Conservation (phyloP, 2,888 invertebrate species). For the Drosophila demipolita region DNA sequence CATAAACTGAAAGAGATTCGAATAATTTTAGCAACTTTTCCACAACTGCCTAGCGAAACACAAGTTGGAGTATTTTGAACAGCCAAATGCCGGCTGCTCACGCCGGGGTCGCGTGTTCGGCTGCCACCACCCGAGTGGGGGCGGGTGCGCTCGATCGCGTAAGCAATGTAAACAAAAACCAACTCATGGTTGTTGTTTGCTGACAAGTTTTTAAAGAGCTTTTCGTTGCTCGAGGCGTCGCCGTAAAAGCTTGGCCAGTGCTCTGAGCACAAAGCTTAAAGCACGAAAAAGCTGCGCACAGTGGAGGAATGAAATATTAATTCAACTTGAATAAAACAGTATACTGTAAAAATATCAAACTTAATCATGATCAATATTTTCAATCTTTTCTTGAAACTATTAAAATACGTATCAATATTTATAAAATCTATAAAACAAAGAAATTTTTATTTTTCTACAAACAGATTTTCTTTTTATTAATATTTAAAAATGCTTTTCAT, state of each 20-base stretch:
- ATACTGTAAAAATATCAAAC: background rate
- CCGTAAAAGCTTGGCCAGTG: conserved; percentile 31
- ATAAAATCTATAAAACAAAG: background rate
- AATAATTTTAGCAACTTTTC: conserved; percentile 19
- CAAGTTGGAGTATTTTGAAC: conserved; percentile 4
- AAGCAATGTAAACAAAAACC: conserved; percentile 58
- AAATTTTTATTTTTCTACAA: background rate
- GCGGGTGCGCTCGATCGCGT: conserved; percentile 38
- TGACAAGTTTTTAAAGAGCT: conserved; percentile 10
- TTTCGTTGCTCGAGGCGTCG: conserved; percentile 21
- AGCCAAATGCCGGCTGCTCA: conserved; percentile 11
- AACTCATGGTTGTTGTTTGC: conserved; percentile 19
- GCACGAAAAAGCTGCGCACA: conserved; percentile 27
- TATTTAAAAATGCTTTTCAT: background rate
- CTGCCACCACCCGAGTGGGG: conserved; percentile 1
- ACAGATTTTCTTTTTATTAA: background rate
- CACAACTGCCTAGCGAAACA: conserved; percentile 31
- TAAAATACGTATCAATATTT: background rate
- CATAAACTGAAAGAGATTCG: conserved; percentile 22
- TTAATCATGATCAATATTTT: background rate
- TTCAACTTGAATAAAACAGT: background rate
- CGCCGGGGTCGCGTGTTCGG: background rate
- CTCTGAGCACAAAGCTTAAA: conserved; percentile 35
- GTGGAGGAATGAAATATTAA: conserved; percentile 34
- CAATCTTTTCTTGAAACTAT: background rate